Base-by-base conservation (phyloP, 2,888 invertebrate species). In the Choreutis nemorana region DNA sequence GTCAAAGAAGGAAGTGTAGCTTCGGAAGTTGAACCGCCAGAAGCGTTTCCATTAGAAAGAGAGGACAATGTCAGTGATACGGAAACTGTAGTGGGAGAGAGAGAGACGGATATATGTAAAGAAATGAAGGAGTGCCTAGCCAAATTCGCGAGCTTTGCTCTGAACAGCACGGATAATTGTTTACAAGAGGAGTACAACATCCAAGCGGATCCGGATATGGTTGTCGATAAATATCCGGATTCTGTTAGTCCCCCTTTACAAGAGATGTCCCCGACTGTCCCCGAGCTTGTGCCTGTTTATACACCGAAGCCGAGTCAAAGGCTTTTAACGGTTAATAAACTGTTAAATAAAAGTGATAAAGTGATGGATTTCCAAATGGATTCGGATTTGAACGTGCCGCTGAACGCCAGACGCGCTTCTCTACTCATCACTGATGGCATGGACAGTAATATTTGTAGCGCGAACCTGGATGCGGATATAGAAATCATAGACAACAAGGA, bases 91-190 rank as follows among this genome's bases (percentile, higher is more conserved):
- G 70, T 67, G 0, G 68, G 66, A 0, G 66, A 66, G 29, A 59
- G 53, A 16, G 64, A 62, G 10, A 37, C 48, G 3, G 63, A 64
- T 21, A 39, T 65, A 3, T 55, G 56, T 23, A 28, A 27, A 16
- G 75, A 73, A 20, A 73, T 75, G 73, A 70, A 71, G 15, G 72
- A 72, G 16, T 73, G 75, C 32, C 36, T 77, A 0, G 66, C 61
- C 0, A 73, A 73, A 29, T 72, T 75, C 13, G 71, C 73, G 0
- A 70, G 55, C 15, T 70, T 73, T 33, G 73, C 63, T 0, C 43
- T 75, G 0, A 60, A 52, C 23, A 53, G 41, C 13, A 48, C 57
- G 1, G 51, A 52, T 8, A 44, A 37, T 2, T 41, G 40, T 30
- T 10, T 44, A 1, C 44, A 45, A 2, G 46, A 50, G 3, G 50